phyloP scores from a whole-genome alignment of 2,797 vertebrate species.

The Ptychobarbus kaznakovi region DNA sequence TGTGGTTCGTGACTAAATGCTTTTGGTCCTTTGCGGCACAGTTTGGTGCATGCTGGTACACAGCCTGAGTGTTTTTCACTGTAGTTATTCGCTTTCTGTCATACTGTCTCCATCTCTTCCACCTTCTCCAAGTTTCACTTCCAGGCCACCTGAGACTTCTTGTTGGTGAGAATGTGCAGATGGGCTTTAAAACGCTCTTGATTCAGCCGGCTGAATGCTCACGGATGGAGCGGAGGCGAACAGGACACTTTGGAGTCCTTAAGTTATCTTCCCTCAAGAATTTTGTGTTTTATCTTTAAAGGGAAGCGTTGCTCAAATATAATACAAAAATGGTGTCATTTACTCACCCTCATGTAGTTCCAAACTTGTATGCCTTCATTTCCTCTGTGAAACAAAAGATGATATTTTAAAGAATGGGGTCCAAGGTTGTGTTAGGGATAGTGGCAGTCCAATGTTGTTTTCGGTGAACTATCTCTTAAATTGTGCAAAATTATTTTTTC shows the following conservation, averaged over 20 bases:
- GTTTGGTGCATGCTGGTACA: conserved; percentile 45
- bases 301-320: neutral
- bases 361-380: neutral
- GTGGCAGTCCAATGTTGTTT: too few relatives aligned
- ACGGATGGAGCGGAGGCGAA: conserved; percentile 54
- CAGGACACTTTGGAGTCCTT: conserved; percentile 19
- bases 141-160: conserved; percentile 59
- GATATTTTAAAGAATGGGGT: neutral
- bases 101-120: conserved; percentile 9
- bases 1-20: conserved; percentile 67
- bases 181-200: conserved; percentile 65
- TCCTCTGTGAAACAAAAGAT: neutral
- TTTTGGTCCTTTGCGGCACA: conserved; percentile 47
- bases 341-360: neutral
- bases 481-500: too few relatives aligned
- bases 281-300: neutral
- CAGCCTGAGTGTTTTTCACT: conserved; percentile 59
- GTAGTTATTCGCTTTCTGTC: conserved; percentile 32
- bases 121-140: conserved; percentile 34
- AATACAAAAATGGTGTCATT: neutral
- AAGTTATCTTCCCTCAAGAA: conserved; percentile 16
- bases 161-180: conserved; percentile 58
- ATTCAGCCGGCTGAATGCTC: conserved; percentile 66
- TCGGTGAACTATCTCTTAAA: neutral
- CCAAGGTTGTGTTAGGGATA: too few relatives aligned